Base-by-base conservation (phyloP, 2,113 vertebrate species). In the Tragulus kanchil region DNA sequence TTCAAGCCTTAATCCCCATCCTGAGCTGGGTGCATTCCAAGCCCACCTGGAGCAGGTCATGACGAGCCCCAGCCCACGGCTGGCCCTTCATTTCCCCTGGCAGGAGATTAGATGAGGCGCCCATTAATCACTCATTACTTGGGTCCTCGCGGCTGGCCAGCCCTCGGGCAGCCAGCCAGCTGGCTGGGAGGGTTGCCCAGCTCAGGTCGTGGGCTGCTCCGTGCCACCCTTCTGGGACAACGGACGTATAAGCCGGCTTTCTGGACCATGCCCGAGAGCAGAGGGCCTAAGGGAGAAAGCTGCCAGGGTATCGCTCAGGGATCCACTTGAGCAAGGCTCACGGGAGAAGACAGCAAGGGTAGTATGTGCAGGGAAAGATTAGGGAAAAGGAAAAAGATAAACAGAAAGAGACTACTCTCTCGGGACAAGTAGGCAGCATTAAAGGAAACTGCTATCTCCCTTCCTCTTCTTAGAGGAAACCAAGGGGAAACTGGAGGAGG, bases 11-110 rank as follows among this genome's bases (percentile, higher is more conserved):
- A 97, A 97, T 97, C 98, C 97, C 97, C 86, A 82, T 12, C 64
- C 87, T 94, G 85, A 67, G 96, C 93, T 97, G 97, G 97, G 94
- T 21, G 79, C 97, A 94, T 98, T 97, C 93, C 96, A 92, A 58
- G 25, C 36, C 93, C 58, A 97, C 95, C 95, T 96, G 95, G 84
- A 94, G 93, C 97, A 97, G 98, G 95, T 97, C 98, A 98, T 62
- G 54, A 86, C 96, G 67, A 85, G 93, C 52, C 85, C 48, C 61
- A 45, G 94, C 85, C 97, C 96, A 82, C 7, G 61, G 75, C 93
- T 89, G 95, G 96, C 86, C 97, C 94, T 97, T 96, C 94, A 86
- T 97, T 95, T 97, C 94, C 96, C 98, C 97, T 98, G 97, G 97
- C 97, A 97, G 95, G 85, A 98, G 98, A 98, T 97, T 89, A 98